Base-by-base conservation (phyloP, 2,888 invertebrate species). In the Apotomis capreana region DNA sequence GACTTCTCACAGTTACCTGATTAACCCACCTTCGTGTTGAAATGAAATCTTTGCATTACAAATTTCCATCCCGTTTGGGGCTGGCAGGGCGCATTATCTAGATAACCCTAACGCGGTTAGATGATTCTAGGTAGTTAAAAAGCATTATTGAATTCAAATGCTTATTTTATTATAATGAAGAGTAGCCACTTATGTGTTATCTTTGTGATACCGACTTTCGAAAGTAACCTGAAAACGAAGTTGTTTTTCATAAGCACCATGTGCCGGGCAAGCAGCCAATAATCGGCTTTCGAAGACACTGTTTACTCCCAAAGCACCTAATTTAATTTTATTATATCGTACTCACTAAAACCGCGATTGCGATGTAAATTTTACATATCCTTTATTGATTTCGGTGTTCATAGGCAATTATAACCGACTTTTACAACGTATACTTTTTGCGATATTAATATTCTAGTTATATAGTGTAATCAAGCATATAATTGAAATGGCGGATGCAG, bases 191-290 rank as follows among this genome's bases (percentile, higher is more conserved):
- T 26, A 26, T 26, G 26, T 26, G 26, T 26, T 26, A 26, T 26
- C 26, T 26, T 26, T 26, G 26, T 26, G 2, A 26, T 26, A 26
- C 26, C 2, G 26, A 26, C 10, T 49, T 49, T 10, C 10, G 10
- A n/a, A 55, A 64, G 12, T 46, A 46, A 44, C 55, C 10, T 6
- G 9, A 54, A 55, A 54, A 65, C 40, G 6, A 26, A 12, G 40
- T 36, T 65, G 61, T n/a, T 64, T 57, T 65, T 65, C 55, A 57
- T 57, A 46, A 65, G 46, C 65, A 65, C 10, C 26, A 26, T 15
- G 46, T 26, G 46, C 46, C 44, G 26, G 65, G 65, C 65, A 65
- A 12, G 3, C 8, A 26, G 65, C 65, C 65, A 65, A 65, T 8
- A 9, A 46, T 37, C 15, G 37, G 13, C n/a, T 65, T 55, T 49